Base-by-base conservation (phyloP, 2,113 vertebrate species). In the Tricholaema leucomelas region DNA sequence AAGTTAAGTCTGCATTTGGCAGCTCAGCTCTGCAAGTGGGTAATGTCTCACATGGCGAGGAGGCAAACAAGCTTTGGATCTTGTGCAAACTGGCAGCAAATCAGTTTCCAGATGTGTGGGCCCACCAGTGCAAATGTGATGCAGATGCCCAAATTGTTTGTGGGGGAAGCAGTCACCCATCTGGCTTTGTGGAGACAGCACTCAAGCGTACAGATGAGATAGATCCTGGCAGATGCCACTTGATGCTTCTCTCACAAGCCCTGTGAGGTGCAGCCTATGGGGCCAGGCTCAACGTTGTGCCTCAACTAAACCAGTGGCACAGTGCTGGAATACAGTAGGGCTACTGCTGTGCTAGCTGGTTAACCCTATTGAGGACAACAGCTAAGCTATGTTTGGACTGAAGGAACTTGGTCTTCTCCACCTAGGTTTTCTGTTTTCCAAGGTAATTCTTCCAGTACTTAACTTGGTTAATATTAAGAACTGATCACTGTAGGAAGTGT, bases 231-330 rank as follows among this genome's bases (percentile, higher is more conserved):
- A 60, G 33, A 31, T 55, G 30, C 9, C 0, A 0, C 13, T 15
- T 4, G 20, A 9, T 67, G 59, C 7, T 30, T 66, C 50, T 23
- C 55, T 82, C 6, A 7, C 0, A 2, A 74, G 55, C 55, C 33
- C 5, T 10, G 8, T 2, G 30, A 42, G 3, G 6, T 17, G 5
- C 5, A 15, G 63, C 3, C 16, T 59, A 1, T 2, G 31, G 50
- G 36, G 12, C 18, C 58, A 75, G 17, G n/a, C 11, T 10, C 28
- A 40, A 1, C 2, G 0, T 0, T 27, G 13, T 8, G 5, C 23
- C 5, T 33, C 28, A 27, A 4, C 33, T 46, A 48, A 50, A 28
- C 12, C 0, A 1, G 18, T 24, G 21, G 10, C 8, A 8, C 4
- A 8, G 50, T 17, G 19, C 27, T 30, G 83, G 10, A 33, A 15